Evolutionary conservation across 2,797 vertebrate genomes (phyloP), one percentile per base, ranked within the genome.

Genomic region (Sternarchorhynchus goeldii): DNA sequence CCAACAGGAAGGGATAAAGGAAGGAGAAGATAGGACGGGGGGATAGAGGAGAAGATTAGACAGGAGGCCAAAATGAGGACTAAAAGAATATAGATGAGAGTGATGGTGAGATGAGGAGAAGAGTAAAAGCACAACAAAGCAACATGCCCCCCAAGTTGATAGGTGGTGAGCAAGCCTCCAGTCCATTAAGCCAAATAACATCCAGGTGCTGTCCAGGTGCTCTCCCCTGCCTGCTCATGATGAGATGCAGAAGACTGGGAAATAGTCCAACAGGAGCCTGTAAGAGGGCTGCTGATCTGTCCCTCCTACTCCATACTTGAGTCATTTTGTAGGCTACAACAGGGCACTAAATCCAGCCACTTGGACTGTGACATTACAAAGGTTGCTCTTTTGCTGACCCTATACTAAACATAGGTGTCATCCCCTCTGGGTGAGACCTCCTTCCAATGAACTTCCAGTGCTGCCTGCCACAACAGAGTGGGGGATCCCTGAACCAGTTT

Each of bases 141-240:
- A 83, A 89, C 87, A 87, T 90, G 87, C 89, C 90, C 90, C 89
- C 91, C 90, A 90, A 89, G 91, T 90, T 89, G 91, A 90, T 90
- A 87, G 87, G 88, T 90, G 89, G 90, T 90, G 89, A 92, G 89
- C 90, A 87, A 91, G 88, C 88, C 88, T 86, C 63, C 71, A 91
- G 90, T 93, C 90, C 88, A 92, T 93, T 93, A 92, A 88, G 82
- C 86, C 84, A 94, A 93, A 93, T 93, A 92, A 90, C 90, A 93
- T 92, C 90, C 92, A 93, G 92, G 93, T 93, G 92, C 87, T 90
- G 90, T n/a, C n/a, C n/a, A n/a, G n/a, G n/a, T 76, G 75, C 86
- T 90, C 86, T 77, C 74, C 86, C 89, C 90, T 88, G 91, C 90
- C 87, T 90, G 89, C 91, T 92, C 89, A 92, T 86, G 92, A 89